phyloP scores from a whole-genome alignment of 2,113 vertebrate species.

The Saimiri boliviensis region DNA sequence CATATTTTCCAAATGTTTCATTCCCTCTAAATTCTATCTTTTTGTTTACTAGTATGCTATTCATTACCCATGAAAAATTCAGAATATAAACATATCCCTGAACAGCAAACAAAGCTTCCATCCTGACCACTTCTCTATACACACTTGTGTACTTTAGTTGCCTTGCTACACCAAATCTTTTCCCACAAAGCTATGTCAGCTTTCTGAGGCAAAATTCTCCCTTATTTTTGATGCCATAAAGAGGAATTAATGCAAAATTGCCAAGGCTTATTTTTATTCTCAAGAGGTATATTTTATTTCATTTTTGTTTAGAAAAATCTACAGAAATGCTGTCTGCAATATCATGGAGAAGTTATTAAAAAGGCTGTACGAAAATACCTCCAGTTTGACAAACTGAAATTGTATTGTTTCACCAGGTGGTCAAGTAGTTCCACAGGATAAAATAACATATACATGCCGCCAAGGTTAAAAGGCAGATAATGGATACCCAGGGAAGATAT shows the following conservation, averaged over 20 bases:
- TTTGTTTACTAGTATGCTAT: not conserved
- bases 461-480: not conserved
- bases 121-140: not conserved
- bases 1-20: not conserved
- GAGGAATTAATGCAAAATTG: slow-evolving; percentile 8
- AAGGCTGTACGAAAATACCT: not conserved
- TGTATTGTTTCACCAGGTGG: not conserved
- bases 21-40: not conserved
- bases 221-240: not conserved
- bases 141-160: not conserved
- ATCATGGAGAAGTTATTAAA: not conserved
- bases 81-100: not conserved
- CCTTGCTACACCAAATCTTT: not conserved
- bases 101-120: not conserved
- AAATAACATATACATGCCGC: not conserved
- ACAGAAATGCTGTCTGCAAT: not conserved
- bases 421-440: not conserved
- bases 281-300: not conserved
- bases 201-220: not conserved
- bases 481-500: not conserved
- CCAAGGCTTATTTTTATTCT: not conserved
- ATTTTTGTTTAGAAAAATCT: not conserved
- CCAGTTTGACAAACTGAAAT: not conserved
- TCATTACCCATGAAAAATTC: not conserved
- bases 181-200: not conserved